Conservation (phyloP, 2,888 invertebrate species). For the Folsomia candida region DNA sequence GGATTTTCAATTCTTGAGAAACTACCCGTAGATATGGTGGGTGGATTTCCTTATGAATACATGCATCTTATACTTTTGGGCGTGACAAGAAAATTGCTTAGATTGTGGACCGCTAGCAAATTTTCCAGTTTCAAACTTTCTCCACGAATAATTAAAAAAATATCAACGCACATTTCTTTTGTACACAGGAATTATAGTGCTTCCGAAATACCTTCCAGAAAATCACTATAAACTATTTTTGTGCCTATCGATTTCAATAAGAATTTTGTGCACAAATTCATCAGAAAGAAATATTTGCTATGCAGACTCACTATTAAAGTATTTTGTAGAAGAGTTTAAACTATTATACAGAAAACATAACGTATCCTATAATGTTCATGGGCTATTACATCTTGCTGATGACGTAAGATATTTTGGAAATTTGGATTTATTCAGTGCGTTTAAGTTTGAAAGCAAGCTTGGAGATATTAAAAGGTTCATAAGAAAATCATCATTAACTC, state of each 20-base stretch:
- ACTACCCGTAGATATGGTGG: conserved; percentile 7
- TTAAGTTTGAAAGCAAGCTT: conserved; percentile 48
- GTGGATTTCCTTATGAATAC: conserved; percentile 12
- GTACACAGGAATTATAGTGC: conserved; percentile 48
- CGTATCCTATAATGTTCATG: conserved; percentile 49
- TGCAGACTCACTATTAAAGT: conserved; percentile 14
- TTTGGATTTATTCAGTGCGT: conserved; percentile 47
- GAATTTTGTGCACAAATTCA: conserved; percentile 9
- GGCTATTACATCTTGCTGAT: conserved; percentile 47
- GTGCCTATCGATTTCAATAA: conserved; percentile 19
- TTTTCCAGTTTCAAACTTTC: neutral
- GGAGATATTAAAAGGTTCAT: conserved; percentile 28
- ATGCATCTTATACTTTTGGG: conserved; percentile 23
- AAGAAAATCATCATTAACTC: neutral
- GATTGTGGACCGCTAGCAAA: conserved; percentile 12
- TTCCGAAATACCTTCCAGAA: conserved; percentile 28
- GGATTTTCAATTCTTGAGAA: neutral
- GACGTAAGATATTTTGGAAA: conserved; percentile 45
- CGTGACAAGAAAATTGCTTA: conserved; percentile 10
- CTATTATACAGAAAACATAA: conserved; percentile 40
- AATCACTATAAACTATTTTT: conserved; percentile 34
- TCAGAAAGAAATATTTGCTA: conserved; percentile 9
- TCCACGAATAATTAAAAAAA: neutral
- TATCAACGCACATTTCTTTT: conserved; percentile 44
- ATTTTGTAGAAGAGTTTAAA: conserved; percentile 48